Base-by-base conservation (phyloP, 2,797 vertebrate genomes). In the Eidolon dupreanum region DNA sequence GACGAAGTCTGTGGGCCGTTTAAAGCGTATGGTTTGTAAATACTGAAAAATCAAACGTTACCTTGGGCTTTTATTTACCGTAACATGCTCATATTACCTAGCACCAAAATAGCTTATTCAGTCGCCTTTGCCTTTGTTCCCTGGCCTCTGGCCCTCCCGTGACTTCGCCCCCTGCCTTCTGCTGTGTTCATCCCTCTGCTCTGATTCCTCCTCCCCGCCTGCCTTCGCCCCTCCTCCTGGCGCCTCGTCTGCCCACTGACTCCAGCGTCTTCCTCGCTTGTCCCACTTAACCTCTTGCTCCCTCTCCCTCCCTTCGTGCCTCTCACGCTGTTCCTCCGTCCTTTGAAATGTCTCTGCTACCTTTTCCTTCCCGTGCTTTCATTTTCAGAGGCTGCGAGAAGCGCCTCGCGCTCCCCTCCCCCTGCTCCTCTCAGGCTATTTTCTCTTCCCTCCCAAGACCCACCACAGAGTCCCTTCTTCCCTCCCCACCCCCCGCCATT, bases 51-150 rank as follows among this genome's bases (percentile, higher is more conserved):
- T 51, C 88, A 88, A 78, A 94, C 70, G 43, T 43, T 38, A 49
- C 77, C 85, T 79, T n/a, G 51, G 90, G 73, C 94, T 97, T 92
- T 95, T 95, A 93, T 95, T 92, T 94, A 92, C 95, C 55, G 79
- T 53, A 31, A 38, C 33, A 8, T 26, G 86, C 41, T 86, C 77
- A 51, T 31, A 15, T 57, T n/a, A 49, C 94, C 68, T 43, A 43
- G 84, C 55, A 71, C 93, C 41, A 8, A n/a, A 91, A 90, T 31
- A 46, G 85, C 85, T 24, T 5, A 36, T 2, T 0, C 15, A 41
- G 93, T 36, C 83, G 3, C 12, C 93, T 55, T 4, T 19, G 70
- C 49, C 71, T 91, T 6, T 20, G 49, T 43, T 68, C 63, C 31
- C 73, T 24, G 36, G 24, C 79, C 43, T 65, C 2, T 12, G 16